Evolutionary conservation across 2,888 invertebrate species (phyloP), one percentile per base, ranked within the genome.

Genomic region (Oscheius sp.): DNA sequence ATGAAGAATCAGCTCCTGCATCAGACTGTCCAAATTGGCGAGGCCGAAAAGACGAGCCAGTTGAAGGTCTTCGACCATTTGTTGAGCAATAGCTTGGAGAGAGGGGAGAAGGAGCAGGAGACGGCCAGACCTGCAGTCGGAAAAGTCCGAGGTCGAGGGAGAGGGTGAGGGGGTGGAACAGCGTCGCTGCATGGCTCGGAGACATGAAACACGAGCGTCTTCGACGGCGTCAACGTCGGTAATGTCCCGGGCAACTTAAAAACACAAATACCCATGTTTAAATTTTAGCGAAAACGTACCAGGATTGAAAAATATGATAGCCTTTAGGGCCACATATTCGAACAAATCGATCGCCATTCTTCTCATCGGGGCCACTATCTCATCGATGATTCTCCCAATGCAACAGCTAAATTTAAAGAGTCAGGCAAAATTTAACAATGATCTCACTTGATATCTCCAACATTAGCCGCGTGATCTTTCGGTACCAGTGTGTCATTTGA

Each of bases 241-340:
- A 21, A 81, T 63, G 10, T 77, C 82, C 48, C 80, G 57, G 47
- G 78, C 74, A 13, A 80, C 76, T 78, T n/a, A 35, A 60, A 37
- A 47, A 29, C 10, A 3, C 57, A 2, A 29, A 57, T 29, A 5
- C 13, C 29, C 53, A 53, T 50, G 11, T 53, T 11, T 3, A 53
- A 53, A 53, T 53, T 53, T 53, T 53, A 4, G 53, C n/a, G 53
- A 21, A 21, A 21, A 21, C 21, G 21, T 89, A 96, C 97, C 95
- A 82, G 97, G 97, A 91, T 98, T 97, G 89, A 98, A 98, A 91
- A 98, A 98, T 71, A 98, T 95, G 89, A 98, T 94, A 70, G 97
- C 96, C 91, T 98, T 98, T 82, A 98, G 93, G 90, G 97, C 98
- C 73, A 97, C 96, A 90, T 96, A 95, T 91, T 98, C 98, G 0